Evolutionary conservation across 2,113 vertebrate genomes (phyloP), one percentile per base, ranked within the genome.

Genomic region (Ameiurus melas): DNA sequence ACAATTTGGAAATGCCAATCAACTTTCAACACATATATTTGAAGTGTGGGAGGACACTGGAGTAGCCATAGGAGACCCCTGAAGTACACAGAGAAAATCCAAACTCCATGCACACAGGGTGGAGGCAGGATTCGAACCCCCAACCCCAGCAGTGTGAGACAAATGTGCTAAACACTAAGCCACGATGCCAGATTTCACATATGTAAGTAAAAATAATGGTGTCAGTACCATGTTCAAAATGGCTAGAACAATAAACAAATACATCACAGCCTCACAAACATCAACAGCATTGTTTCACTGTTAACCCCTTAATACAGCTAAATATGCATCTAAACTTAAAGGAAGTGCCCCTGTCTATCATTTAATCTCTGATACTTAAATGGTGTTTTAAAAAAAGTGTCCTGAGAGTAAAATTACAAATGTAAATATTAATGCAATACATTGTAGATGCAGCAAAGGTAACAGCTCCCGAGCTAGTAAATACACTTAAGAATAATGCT

Each of bases 391-490:
- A 36, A 71, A 33, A 36, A 71, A 2, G 5, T 66, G 25, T 22
- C 20, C 20, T 14, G 60, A 6, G 4, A 14, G 4, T n/a, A 25
- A 14, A 66, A 66, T 27, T 66, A 30, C 3, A 9, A 64, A 66
- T 30, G 2, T 66, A 27, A 3, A 66, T 66, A n/a, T 66, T 70
- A 19, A 36, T 70, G 75, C n/a, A 60, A 51, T 78, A 30, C 36
- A 86, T 64, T 53, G 77, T 66, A 87, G 68, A 39, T 85, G 55
- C 64, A 87, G 88, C 30, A 83, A 77, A 85, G 62, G 33, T 85
- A 84, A 84, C 86, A 86, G 79, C 25, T 87, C 73, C 79, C 84
- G 83, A 57, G 51, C 79, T 84, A 66, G 71, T 75, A 88, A 83
- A 88, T 70, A 55, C 47, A 87, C 60, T 25, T 80, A 71, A 73